Evolutionary conservation across 2,797 vertebrate genomes (phyloP), one percentile per base, ranked within the genome.

Genomic region (Amphiprion clarkii): DNA sequence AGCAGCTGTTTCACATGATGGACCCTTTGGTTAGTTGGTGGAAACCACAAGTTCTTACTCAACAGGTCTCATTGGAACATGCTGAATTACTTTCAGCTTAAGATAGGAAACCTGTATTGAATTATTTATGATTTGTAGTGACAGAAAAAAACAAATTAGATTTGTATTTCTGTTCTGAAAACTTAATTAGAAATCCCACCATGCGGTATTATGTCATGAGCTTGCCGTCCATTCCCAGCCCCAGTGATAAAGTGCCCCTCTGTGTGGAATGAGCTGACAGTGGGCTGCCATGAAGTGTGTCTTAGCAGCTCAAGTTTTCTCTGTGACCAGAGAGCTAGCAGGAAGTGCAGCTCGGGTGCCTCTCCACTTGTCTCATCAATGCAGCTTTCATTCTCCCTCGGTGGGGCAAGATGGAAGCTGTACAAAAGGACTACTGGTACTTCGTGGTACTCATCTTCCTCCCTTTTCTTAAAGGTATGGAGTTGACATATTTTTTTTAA

Each of bases 371-470:
- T 92, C 91, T 88, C 84, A 90, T 95, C 94, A 96, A 95, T 95
- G 92, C 93, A 83, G 94, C 93, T 94, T 95, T 96, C 95, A 96
- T 95, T 95, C 91, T 92, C 84, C 77, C 85, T 84, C 66, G 48
- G 89, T 66, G 89, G 86, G 86, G 87, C 92, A 92, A 91, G 87
- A 96, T 95, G 95, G 94, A 91, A 84, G 92, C 90, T 83, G 93
- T 95, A 94, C 94, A 94, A 93, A 95, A 92, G 90, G 93, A 94
- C 83, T 88, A 86, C 94, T 95, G 94, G 95, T 95, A 95, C 95
- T 93, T 93, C 79, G 75, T 95, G 94, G 92, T 93, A 94, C 95
- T 95, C 71, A 39, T 95, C 88, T 85, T 90, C 78, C 87, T 95
- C 71, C 72, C 84, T 76, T 90, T 92, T 81, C 79, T 94, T 52